Conservation (phyloP, 2,113 vertebrate species). For the Petromus typicus region DNA sequence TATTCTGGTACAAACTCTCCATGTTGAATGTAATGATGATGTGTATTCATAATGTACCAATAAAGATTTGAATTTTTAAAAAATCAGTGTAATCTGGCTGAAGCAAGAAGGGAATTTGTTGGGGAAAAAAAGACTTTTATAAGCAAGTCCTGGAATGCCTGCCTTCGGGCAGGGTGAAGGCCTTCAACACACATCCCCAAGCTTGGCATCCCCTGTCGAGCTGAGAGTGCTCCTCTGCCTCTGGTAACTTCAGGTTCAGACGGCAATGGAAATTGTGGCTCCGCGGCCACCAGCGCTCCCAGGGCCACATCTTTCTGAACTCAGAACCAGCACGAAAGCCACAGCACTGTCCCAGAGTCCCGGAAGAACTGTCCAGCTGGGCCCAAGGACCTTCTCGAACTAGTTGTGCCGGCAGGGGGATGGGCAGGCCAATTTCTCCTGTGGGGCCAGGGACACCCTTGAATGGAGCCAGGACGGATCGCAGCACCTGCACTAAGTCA, state of each 20-base stretch:
- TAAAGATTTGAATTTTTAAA: background rate
- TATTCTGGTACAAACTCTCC: too few relatives aligned
- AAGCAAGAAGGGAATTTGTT: background rate
- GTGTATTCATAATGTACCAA: too few relatives aligned
- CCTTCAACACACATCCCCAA: background rate
- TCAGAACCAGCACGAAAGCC: background rate
- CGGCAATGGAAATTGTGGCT: background rate
- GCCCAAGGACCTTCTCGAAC: background rate
- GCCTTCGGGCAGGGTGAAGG: background rate
- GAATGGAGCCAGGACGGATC: background rate
- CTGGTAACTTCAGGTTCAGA: background rate
- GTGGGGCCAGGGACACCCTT: background rate
- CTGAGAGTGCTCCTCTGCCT: background rate
- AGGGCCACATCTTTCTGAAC: background rate
- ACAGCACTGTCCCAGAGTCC: background rate
- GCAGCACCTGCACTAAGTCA: background rate
- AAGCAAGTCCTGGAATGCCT: background rate
- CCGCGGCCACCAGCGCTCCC: background rate
- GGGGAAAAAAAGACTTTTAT: background rate
- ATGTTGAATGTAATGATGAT: too few relatives aligned
- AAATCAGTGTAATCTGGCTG: background rate
- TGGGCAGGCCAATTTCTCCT: background rate
- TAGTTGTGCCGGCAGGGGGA: too few relatives aligned
- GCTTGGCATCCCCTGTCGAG: background rate
- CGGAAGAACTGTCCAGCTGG: background rate